Evolutionary conservation across 2,113 vertebrate genomes (phyloP).

Genomic region (Nycticryphes semicollaris): DNA sequence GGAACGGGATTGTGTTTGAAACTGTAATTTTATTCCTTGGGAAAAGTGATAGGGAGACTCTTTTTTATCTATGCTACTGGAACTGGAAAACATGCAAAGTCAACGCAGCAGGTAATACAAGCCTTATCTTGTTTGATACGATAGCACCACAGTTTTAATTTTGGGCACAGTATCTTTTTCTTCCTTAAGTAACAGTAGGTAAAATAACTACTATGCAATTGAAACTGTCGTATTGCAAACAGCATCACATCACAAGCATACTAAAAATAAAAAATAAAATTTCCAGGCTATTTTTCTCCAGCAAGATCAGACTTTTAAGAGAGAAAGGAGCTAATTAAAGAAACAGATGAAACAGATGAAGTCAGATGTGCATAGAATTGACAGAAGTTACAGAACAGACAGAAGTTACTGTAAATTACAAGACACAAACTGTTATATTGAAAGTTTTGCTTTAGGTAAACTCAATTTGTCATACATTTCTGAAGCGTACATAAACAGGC

Average conservation of each 20-base stretch:
- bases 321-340: neutral
- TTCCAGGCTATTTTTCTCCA: neutral
- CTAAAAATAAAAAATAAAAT: neutral
- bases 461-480: neutral
- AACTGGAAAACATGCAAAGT: neutral
- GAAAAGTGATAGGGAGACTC: neutral
- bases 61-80: neutral
- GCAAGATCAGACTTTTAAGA: neutral
- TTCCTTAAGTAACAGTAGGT: neutral
- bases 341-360: neutral
- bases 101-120: neutral
- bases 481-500: neutral
- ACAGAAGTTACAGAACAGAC: neutral
- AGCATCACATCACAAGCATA: neutral
- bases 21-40: constrained; percentile 54
- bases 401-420: neutral
- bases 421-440: neutral
- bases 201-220: neutral
- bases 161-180: neutral
- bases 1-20: neutral
- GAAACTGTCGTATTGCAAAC: neutral
- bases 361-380: neutral
- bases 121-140: neutral
- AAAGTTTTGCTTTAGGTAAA: neutral
- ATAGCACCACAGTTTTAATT: neutral